Percentiles rank a stretch among this genome's conserved stretches.
These are phyloP conservation scores for Drosophila neocordata DNA, from an alignment of 1,140 invertebrate genomes.

Conservation along the genomic window DNA sequence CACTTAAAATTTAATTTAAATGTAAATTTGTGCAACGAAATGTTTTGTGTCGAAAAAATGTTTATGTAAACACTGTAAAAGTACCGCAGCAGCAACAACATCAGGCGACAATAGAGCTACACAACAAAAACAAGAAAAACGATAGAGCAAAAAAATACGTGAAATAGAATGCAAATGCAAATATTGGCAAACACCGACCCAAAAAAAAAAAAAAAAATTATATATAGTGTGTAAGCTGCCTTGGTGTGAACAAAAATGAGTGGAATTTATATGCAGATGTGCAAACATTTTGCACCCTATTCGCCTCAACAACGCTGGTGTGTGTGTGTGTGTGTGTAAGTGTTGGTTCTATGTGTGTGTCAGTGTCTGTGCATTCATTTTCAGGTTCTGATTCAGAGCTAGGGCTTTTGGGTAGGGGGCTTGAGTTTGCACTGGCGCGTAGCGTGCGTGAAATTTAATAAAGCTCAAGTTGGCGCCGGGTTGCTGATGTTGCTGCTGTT, in stretches of 20 bases:
- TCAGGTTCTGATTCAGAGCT: conserved; percentile 50
- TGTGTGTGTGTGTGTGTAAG: conserved; percentile 18
- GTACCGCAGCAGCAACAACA: conserved; percentile 27
- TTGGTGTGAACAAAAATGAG: conserved; percentile 71
- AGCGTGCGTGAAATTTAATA: conserved; percentile 78
- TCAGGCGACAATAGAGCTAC: conserved; percentile 42
- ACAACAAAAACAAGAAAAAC: conserved; percentile 9
- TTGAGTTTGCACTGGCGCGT: conserved; percentile 39
- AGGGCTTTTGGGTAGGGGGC: conserved; percentile 4
- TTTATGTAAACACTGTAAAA: conserved; percentile 77
- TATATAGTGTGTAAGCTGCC: conserved; percentile 73
- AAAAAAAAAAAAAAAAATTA: conserved; percentile 47
- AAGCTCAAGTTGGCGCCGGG: conserved; percentile 54
- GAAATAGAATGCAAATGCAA: conserved; percentile 80
- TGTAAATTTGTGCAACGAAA: conserved; percentile 79
- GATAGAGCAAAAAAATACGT: conserved; percentile 18
- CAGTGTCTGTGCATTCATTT: conserved; percentile 68
- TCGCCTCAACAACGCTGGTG: conserved; percentile 38
- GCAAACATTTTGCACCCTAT: conserved; percentile 79
- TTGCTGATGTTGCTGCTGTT: conserved; percentile 13
- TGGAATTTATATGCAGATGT: conserved; percentile 80
- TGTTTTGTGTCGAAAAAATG: conserved; percentile 77
- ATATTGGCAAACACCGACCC: conserved; percentile 70
- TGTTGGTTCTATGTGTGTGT: neutral
- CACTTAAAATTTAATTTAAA: conserved; percentile 81